Base-by-base conservation (phyloP, 2,888 invertebrate species). In the Pollenia angustigena region DNA sequence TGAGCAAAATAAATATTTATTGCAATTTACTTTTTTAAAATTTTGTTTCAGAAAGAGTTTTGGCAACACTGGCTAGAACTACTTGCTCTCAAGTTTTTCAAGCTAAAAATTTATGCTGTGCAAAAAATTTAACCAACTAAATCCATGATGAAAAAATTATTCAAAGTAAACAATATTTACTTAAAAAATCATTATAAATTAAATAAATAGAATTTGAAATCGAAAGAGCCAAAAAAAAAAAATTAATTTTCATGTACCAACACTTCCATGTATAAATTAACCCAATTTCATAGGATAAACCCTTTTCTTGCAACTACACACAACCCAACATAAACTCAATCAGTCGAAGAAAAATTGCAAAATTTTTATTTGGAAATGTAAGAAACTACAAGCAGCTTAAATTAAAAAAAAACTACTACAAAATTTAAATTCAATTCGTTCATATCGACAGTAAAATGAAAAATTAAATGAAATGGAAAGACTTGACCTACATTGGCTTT, bases 401-500 rank as follows among this genome's bases (percentile, higher is more conserved):
- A 62, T 42, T 7, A 50, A 58, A 40, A 76, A 16, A 12, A 54
- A 10, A 14, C 60, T 56, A n/a, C 6, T 48, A 32, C 44, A 23
- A 48, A 72, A 64, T 48, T 72, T 64, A 40, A 68, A 79, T 58
- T 64, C 10, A 66, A 54, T 76, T 12, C 72, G 12, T 23, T 72
- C 54, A 7, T 32, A 52, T 58, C 23, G 32, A 32, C 32, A 32
- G 6, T 32, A 32, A 32, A 60, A 52, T 12, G 14, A 23, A 71
- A 46, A 32, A 40, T 16, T 16, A 23, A 75, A 75, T 46, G 0
- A n/a, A 69, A 62, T 52, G 42, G 16, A 23, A 79, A 23, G 14
- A 44, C 32, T 48, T 85, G 76, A 72, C 81, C 72, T 50, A 85
- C 46, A 79, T 74, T 62, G 66, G 48, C 71, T 76, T 81, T 12